Conservation (phyloP, 2,888 invertebrate genomes). For the Andrena fulva region DNA sequence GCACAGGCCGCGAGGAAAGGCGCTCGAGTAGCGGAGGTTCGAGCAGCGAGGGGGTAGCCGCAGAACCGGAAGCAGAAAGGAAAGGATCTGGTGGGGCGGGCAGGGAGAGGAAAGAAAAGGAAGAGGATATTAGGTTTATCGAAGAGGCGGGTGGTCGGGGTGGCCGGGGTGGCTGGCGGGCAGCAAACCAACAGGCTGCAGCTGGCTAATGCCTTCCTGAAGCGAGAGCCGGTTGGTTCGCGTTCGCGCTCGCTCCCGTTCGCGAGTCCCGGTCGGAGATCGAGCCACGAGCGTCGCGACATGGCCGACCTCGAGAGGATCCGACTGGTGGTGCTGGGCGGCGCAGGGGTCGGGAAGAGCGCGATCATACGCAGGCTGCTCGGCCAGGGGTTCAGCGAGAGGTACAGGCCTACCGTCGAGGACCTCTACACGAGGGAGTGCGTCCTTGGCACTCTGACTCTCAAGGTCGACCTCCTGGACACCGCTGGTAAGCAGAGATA, state of each 20-base stretch:
- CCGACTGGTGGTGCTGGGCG: slow-evolving; percentile 93
- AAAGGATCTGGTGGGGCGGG: neutral
- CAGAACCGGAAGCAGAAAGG: neutral
- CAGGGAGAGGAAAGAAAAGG: neutral
- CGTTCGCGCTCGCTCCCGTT: slow-evolving; percentile 46
- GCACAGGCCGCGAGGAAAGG: no score
- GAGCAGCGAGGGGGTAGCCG: no score
- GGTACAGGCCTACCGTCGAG: slow-evolving; percentile 94
- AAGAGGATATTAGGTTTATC: slow-evolving; percentile 24
- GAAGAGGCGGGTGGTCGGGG: neutral
- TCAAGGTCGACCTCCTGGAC: slow-evolving; percentile 87
- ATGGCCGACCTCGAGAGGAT: slow-evolving; percentile 92
- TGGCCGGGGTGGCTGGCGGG: neutral
- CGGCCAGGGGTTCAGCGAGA: slow-evolving; percentile 91
- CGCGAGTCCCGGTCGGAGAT: slow-evolving; percentile 5
- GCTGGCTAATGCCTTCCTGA: slow-evolving; percentile 58
- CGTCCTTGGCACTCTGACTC: slow-evolving; percentile 90
- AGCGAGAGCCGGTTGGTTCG: slow-evolving; percentile 26
- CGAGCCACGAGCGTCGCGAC: slow-evolving; percentile 5
- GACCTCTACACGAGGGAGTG: slow-evolving; percentile 95
- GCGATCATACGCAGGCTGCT: slow-evolving; percentile 93
- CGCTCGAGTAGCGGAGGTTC: no score
- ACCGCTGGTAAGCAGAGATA: slow-evolving; percentile 78
- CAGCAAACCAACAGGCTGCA: neutral
- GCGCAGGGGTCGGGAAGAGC: slow-evolving; percentile 94